Evolutionary conservation across 2,888 invertebrate species (phyloP), one percentile per base, ranked within the genome.

Genomic region (Lumbricus terrestris): DNA sequence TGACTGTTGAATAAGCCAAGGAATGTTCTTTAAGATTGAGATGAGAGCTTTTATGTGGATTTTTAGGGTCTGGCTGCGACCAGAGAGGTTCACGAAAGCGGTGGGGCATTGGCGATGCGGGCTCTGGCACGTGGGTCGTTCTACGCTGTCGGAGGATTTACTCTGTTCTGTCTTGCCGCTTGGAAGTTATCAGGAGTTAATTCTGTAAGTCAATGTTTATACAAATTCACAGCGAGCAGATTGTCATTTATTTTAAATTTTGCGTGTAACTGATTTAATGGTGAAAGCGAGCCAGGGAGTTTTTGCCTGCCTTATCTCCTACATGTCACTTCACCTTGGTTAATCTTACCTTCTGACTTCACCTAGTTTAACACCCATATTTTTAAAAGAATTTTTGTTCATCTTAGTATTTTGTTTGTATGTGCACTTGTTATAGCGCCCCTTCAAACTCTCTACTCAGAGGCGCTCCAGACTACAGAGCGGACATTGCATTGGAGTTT

Each of bases 141-240:
- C 0, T 98, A 97, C 95, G 98, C 98, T 0, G 95, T 98, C n/a
- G 95, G 97, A 82, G 98, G 98, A 0, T 97, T 98, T 90, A 96
- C 97, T 16, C 95, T 97, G 89, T 95, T 98, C 90, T 97, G 97
- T 94, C 97, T 97, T 95, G 96, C 97, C 23, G 96, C 98, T 91
- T 98, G 98, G 97, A 98, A 98, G 95, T 94, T 98, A 29, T 97
- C 98, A 82, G 98, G 98, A 90, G 98, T 97, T 42, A 96, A 96
- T 93, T 96, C 97, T 96, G 97, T 97, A 96, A 96, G 96, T 95
- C 82, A 11, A 69, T 16, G n/a, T 69, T 6, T 5, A n/a, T 5
- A 29, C 29, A 29, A n/a, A n/a, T n/a, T n/a, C 29, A 69, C 13
- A 6, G 1, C 29, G 11, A 11, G 69, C 8, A 11, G n/a, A 11